These are phyloP conservation scores for Neomonachus schauinslandi DNA, from an alignment of 2,113 vertebrate species.

Conservation along the genomic window DNA sequence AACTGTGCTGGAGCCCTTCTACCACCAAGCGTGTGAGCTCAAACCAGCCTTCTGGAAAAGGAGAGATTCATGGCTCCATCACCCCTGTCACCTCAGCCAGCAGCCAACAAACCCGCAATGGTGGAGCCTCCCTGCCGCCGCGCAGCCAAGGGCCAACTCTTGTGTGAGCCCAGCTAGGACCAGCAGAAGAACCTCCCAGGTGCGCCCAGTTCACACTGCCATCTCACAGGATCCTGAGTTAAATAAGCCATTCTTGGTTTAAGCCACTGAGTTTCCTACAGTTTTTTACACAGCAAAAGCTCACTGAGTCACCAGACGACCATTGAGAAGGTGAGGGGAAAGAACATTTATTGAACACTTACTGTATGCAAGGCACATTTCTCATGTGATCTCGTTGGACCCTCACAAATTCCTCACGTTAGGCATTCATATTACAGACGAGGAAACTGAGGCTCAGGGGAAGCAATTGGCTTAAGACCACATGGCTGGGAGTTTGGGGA, in stretches of 20 bases:
- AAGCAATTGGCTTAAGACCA: not conserved
- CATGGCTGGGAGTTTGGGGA: not conserved
- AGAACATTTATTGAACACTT: not conserved
- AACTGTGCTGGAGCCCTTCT: not conserved
- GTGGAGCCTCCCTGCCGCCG: too few relatives aligned
- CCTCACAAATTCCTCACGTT: not conserved
- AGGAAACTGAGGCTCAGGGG: not conserved
- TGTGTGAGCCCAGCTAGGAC: not conserved
- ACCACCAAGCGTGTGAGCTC: not conserved
- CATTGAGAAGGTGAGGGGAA: not conserved
- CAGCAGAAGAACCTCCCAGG: not conserved
- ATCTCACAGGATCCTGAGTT: not conserved
- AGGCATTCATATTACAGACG: not conserved
- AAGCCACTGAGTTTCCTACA: not conserved
- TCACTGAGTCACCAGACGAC: not conserved
- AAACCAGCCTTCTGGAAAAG: not conserved
- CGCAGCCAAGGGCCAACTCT: accelerated
- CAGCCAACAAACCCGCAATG: not conserved
- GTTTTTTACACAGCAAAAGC: not conserved
- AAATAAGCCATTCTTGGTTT: not conserved
- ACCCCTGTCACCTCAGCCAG: not conserved
- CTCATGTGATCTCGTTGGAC: not conserved
- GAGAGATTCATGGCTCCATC: accelerated
- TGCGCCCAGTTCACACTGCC: not conserved
- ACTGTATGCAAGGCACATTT: not conserved